Evolutionary conservation across 2,888 invertebrate genomes (phyloP).

Genomic region (Trissoscelio sp.): DNA sequence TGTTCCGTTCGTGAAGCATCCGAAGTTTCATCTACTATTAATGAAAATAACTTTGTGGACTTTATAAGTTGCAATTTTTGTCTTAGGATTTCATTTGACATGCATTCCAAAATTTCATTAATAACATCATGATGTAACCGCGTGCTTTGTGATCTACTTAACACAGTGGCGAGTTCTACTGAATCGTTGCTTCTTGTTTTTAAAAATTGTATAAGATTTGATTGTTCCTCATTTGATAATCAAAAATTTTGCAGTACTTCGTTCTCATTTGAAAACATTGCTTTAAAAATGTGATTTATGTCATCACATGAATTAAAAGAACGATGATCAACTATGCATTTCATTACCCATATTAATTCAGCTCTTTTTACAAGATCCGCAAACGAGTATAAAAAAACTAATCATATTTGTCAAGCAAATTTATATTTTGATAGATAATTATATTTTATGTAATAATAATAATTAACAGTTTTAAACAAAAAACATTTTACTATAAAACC

Average conservation of each 20-base stretch:
- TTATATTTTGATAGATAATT: no score
- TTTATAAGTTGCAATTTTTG: conserved; percentile 21
- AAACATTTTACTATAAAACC: no score
- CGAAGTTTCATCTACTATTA: conserved; percentile 41
- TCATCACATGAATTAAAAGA: conserved; percentile 25
- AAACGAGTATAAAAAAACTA: not conserved
- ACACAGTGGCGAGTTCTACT: conserved; percentile 28
- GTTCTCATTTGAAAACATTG: not conserved
- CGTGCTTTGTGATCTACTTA: conserved; percentile 10
- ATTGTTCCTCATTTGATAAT: conserved; percentile 45
- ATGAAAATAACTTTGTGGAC: conserved; percentile 6
- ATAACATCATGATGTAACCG: conserved; percentile 34
- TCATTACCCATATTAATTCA: conserved; percentile 36
- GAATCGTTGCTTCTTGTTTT: conserved; percentile 57
- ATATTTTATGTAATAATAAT: no score
- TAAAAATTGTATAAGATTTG: conserved; percentile 64
- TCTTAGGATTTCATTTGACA: conserved; percentile 6
- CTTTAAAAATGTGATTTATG: not conserved
- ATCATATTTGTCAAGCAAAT: no score
- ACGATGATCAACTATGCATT: conserved; percentile 6
- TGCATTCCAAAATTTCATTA: conserved; percentile 21
- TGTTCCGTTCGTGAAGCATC: conserved; percentile 38
- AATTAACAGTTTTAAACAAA: no score
- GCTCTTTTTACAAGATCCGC: conserved; percentile 21
- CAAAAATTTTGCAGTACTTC: not conserved